Conservation (phyloP, 1,140 invertebrate genomes). For the Trichonephila inaurata region DNA sequence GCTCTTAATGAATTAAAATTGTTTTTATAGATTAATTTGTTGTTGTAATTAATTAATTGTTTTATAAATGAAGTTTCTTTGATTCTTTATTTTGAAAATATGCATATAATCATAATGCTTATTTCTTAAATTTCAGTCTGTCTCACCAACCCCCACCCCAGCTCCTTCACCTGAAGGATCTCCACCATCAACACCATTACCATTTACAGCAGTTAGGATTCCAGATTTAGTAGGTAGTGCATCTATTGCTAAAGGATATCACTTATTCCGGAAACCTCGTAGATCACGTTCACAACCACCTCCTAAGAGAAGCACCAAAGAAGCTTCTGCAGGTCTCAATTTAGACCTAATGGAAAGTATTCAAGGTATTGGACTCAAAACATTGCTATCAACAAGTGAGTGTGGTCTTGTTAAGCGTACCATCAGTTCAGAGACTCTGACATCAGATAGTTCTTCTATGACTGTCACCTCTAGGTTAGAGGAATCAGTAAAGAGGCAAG, state of each 20-base stretch:
- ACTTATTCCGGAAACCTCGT: conserved; percentile 54
- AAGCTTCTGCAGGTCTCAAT: conserved; percentile 57
- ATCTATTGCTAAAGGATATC: conserved; percentile 69
- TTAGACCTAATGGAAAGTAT: conserved; percentile 73
- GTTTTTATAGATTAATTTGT: too few species aligned
- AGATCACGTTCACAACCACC: conserved; percentile 64
- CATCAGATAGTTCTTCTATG: background rate
- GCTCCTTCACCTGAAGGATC: conserved; percentile 89
- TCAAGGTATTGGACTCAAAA: conserved; percentile 70
- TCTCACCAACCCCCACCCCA: conserved; percentile 88
- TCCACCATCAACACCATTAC: conserved; percentile 82
- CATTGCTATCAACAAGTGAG: conserved; percentile 28
- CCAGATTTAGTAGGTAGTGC: conserved; percentile 76
- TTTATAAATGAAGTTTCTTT: too few species aligned
- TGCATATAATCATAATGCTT: too few species aligned
- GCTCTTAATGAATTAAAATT: too few species aligned
- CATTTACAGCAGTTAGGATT: conserved; percentile 76
- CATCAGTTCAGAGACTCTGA: background rate
- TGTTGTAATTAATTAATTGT: too few species aligned
- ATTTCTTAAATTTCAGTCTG: conserved; percentile 79
- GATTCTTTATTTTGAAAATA: too few species aligned
- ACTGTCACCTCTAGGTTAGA: conserved; percentile 23
- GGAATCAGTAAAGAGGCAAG: background rate
- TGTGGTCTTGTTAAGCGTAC: conserved; percentile 31
- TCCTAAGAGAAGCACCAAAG: conserved; percentile 49